Conservation (phyloP, 2,888 invertebrate genomes). For the Halocaridina rubra region DNA sequence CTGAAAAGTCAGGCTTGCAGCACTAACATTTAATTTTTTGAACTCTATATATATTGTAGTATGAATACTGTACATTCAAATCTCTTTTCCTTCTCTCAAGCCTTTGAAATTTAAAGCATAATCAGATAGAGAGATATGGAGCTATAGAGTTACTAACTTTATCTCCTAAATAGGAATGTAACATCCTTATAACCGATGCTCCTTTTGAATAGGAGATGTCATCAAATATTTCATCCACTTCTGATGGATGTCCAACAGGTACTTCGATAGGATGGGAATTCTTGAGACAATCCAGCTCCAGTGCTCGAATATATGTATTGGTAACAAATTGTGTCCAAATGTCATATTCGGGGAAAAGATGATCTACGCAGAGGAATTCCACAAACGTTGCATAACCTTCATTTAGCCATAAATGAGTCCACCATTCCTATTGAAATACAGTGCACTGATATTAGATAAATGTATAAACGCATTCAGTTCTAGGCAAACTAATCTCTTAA, state of each 20-base stretch:
- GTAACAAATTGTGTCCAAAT: constrained; percentile 97
- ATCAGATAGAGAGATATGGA: too few species aligned
- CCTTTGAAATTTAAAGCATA: too few species aligned
- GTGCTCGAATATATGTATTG: constrained; percentile 84
- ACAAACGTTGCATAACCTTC: constrained; percentile 97
- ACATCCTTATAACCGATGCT: constrained; percentile 91
- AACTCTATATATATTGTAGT: too few species aligned
- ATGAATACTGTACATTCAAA: too few species aligned
- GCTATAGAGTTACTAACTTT: constrained; percentile 72
- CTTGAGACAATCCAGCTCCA: constrained; percentile 87
- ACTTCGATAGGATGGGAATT: constrained; percentile 96
- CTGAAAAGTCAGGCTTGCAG: too few species aligned
- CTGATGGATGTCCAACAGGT: constrained; percentile 91
- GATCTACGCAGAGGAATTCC: constrained; percentile 92
- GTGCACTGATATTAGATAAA: too few species aligned
- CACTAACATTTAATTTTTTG: too few species aligned
- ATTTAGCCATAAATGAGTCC: constrained; percentile 96
- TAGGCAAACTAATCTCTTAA: too few species aligned
- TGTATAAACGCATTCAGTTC: too few species aligned
- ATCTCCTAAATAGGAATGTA: constrained; percentile 93
- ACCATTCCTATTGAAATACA: constrained; percentile 82
- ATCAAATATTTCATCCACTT: constrained; percentile 98
- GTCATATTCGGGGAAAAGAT: constrained; percentile 93
- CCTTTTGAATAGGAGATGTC: constrained; percentile 97
- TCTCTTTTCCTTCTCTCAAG: too few species aligned